Percentiles rank a stretch among this genome's conserved stretches.
These are phyloP conservation scores for Solea senegalensis DNA, from an alignment of 2,113 vertebrate species.

Conservation along the genomic window DNA sequence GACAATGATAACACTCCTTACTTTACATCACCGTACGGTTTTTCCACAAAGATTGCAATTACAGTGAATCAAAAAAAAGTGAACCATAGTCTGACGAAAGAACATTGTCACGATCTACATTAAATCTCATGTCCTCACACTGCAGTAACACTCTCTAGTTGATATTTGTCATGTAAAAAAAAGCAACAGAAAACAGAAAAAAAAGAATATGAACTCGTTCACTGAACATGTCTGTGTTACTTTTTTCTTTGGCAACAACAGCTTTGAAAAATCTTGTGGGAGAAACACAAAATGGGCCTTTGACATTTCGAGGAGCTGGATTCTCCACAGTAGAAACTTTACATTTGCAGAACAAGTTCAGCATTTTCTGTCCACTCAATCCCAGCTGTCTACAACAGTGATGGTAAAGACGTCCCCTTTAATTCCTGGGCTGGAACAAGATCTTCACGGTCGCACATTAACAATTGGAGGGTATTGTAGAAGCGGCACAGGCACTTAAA, in stretches of 20 bases:
- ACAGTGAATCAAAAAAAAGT: constrained; percentile 71
- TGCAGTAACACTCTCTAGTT: constrained; percentile 55
- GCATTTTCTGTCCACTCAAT: constrained; percentile 58
- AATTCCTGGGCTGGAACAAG: constrained; percentile 76
- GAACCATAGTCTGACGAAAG: constrained; percentile 61
- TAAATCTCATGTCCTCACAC: constrained; percentile 50
- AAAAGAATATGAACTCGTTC: constrained; percentile 41
- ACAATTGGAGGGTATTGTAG: constrained; percentile 75
- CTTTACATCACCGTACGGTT: constrained; percentile 71
- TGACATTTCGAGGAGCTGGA: constrained; percentile 57
- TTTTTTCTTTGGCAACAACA: constrained; percentile 75
- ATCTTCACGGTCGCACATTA: constrained; percentile 71
- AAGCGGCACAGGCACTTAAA: constrained; percentile 85
- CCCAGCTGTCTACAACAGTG: constrained; percentile 73
- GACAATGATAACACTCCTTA: constrained; percentile 75
- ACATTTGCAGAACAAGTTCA: constrained; percentile 58
- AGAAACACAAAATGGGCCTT: constrained; percentile 61
- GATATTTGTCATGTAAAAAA: constrained; percentile 65
- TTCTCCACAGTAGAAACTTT: constrained; percentile 71
- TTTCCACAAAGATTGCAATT: constrained; percentile 72
- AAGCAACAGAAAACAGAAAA: constrained; percentile 20
- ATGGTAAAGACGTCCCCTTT: constrained; percentile 81
- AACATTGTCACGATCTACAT: constrained; percentile 57
- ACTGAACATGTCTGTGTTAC: constrained; percentile 58
- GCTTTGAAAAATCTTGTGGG: constrained; percentile 51